Evolutionary conservation across 92 coral and sea anemone species (phyloP).

Genomic region (Epizoanthus scotinus): DNA sequence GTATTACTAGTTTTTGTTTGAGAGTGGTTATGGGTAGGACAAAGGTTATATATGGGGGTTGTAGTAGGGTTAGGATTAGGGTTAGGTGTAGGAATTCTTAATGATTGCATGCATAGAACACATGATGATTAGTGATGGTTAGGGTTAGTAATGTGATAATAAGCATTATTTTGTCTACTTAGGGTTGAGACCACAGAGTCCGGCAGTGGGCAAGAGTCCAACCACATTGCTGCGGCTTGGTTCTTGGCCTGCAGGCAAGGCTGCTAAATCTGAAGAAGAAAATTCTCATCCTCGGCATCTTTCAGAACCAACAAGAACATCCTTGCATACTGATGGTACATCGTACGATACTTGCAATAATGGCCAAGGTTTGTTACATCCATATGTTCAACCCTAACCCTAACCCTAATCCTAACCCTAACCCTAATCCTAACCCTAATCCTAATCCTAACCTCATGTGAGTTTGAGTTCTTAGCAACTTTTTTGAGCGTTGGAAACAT

Average conservation of each 20-base stretch:
- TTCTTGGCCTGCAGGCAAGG: slow-evolving; percentile 76
- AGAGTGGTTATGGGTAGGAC: no score
- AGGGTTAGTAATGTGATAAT: slow-evolving; percentile 30
- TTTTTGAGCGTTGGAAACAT: no score
- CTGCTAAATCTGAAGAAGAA: slow-evolving; percentile 49
- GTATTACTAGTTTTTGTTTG: no score
- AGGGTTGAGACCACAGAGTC: slow-evolving; percentile 81
- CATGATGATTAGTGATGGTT: slow-evolving; percentile 78
- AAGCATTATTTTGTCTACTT: not conserved
- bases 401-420: no score
- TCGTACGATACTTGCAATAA: not conserved
- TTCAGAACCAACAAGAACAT: slow-evolving; percentile 60
- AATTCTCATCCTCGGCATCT: slow-evolving; percentile 41
- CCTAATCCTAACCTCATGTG: no score
- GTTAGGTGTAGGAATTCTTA: no score
- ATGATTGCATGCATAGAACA: no score
- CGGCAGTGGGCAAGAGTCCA: slow-evolving; percentile 64
- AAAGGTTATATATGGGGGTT: no score
- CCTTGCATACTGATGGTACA: not conserved
- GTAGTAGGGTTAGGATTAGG: no score
- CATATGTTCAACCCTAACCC: no score
- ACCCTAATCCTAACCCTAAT: no score
- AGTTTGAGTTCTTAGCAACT: no score
- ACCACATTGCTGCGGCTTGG: slow-evolving; percentile 62
- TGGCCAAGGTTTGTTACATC: slow-evolving; percentile 3